Evolutionary conservation across 92 coral and sea anemone genomes (phyloP).

Genomic region (Heliopora coerulea): DNA sequence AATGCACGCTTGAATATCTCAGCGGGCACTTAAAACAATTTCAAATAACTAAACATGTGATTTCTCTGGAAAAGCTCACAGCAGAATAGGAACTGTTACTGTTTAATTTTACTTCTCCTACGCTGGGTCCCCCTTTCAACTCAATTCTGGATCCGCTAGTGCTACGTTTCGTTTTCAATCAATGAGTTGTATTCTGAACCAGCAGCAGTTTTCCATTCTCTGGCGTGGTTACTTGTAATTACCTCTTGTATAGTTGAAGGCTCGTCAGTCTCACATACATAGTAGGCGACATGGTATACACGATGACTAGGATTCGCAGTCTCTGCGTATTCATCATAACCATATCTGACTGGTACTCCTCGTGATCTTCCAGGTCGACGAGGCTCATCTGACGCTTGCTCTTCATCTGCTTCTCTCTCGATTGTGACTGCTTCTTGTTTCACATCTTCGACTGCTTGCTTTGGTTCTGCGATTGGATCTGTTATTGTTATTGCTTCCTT

Average conservation of each 20-base stretch:
- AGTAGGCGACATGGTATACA: slow-evolving; percentile 44
- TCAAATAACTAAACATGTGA: no score
- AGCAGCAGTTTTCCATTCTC: slow-evolving; percentile 49
- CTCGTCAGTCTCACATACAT: slow-evolving; percentile 40
- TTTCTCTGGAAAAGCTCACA: no score
- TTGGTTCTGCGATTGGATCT: slow-evolving; percentile 13
- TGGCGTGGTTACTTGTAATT: slow-evolving; percentile 14
- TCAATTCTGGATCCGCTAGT: no score
- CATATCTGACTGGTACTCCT: slow-evolving; percentile 46
- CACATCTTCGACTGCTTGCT: slow-evolving; percentile 20
- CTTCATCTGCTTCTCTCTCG: slow-evolving; percentile 32
- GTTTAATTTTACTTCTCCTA: no score
- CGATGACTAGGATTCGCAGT: slow-evolving; percentile 15
- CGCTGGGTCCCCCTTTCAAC: no score
- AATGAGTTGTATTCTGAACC: slow-evolving; percentile 46
- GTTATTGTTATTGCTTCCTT: slow-evolving; percentile 8
- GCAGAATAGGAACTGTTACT: no score
- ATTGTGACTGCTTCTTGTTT: slow-evolving; percentile 23
- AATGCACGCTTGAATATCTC: no score
- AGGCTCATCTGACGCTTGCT: slow-evolving; percentile 14
- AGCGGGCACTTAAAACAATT: no score
- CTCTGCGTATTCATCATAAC: slow-evolving; percentile 57
- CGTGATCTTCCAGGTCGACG: slow-evolving; percentile 45
- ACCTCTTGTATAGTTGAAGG: slow-evolving; percentile 51
- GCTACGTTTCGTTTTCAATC: slow-evolving; percentile 50